Percentiles rank a stretch among this genome's conserved stretches.
Conservation (phyloP, 2,888 invertebrate species). For the Tipula helvola region DNA sequence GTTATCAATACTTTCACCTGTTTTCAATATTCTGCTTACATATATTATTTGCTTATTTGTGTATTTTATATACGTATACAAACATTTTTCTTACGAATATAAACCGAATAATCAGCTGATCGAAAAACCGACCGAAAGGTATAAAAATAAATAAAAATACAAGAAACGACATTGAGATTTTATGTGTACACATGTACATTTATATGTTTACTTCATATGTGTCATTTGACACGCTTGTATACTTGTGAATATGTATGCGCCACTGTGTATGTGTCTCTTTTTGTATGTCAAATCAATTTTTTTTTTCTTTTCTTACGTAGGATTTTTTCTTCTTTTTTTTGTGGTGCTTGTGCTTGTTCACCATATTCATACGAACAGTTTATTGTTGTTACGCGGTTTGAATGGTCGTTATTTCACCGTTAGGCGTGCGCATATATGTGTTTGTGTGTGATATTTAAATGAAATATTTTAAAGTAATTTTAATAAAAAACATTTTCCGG, state of each 20-base stretch:
- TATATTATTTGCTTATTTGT: background rate
- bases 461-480: background rate
- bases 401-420: background rate
- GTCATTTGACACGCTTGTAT: background rate
- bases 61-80: background rate
- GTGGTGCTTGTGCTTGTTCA: background rate
- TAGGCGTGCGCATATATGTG: background rate
- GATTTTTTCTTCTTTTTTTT: background rate
- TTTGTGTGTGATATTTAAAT: background rate
- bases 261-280: background rate
- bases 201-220: background rate
- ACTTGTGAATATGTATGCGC: background rate
- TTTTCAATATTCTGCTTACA: background rate
- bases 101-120: background rate
- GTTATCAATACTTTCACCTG: constrained; percentile 10
- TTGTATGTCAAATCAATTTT: background rate
- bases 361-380: background rate
- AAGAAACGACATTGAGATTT: background rate
- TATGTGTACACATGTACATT: background rate
- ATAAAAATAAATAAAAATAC: background rate
- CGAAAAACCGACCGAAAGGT: background rate
- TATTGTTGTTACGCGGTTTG: constrained; percentile 4
- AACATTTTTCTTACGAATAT: background rate
- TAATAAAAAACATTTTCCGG: background rate
- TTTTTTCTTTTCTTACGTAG: background rate